phyloP scores from a whole-genome alignment of 92 coral and sea anemone species.

The Parazoanthus atlanticus region DNA sequence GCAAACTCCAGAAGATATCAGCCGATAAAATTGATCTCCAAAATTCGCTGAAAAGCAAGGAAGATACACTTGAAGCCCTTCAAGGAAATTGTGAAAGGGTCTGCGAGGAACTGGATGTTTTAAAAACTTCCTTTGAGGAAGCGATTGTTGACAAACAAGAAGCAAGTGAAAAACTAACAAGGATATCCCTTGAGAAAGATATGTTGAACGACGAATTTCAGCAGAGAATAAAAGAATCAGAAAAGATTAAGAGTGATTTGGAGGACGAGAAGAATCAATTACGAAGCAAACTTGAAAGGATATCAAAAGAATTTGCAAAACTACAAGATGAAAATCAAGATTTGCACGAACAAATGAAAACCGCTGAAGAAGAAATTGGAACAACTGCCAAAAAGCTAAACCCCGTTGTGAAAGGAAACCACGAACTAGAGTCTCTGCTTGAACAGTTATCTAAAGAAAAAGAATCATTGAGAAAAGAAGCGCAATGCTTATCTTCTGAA shows the following conservation, averaged over 20 bases:
- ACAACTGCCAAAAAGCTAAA: constrained; percentile 26
- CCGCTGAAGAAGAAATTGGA: constrained; percentile 35
- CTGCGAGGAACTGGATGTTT: constrained; percentile 28
- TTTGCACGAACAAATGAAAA: constrained; percentile 38
- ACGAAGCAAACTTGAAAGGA: constrained; percentile 21
- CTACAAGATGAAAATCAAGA: constrained; percentile 53
- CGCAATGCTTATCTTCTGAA: constrained; percentile 9
- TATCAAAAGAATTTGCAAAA: constrained; percentile 47
- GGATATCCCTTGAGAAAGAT: not conserved
- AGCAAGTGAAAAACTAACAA: constrained; percentile 10
- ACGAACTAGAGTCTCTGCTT: not conserved
- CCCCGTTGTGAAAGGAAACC: not conserved
- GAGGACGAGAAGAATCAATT: constrained; percentile 28
- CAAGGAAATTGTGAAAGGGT: constrained; percentile 30
- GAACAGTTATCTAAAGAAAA: not conserved
- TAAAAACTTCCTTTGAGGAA: constrained; percentile 24
- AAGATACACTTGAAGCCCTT: constrained; percentile 28
- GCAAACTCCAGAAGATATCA: constrained; percentile 28
- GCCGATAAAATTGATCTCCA: constrained; percentile 9
- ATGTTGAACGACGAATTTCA: not conserved
- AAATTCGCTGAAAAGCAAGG: constrained; percentile 16
- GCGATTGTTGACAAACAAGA: constrained; percentile 32
- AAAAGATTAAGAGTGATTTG: constrained; percentile 24
- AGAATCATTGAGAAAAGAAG: constrained; percentile 7
- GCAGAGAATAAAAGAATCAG: constrained; percentile 41